Evolutionary conservation across 2,797 vertebrate genomes (phyloP).

Genomic region (Apodemus agrarius): DNA sequence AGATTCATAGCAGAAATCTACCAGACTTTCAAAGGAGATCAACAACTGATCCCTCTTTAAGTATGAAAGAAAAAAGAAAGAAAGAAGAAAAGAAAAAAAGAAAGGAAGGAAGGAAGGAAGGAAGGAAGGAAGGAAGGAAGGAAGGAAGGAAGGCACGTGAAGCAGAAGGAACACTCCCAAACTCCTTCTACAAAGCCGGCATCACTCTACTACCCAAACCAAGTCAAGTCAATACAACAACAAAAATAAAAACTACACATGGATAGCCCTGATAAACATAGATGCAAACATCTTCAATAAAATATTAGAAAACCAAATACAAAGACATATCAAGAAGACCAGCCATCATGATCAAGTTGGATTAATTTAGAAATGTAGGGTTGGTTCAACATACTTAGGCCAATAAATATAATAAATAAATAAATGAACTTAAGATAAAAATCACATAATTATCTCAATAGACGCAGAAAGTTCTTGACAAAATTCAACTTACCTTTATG

Average conservation of each 20-base stretch:
- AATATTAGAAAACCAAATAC: background rate
- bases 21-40: background rate
- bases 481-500: background rate
- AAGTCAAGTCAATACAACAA: background rate
- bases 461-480: background rate
- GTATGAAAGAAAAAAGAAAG: background rate
- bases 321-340: background rate
- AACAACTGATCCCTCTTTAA: background rate
- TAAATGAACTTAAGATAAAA: background rate
- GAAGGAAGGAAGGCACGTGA: background rate
- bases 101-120: too few relatives aligned
- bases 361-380: background rate
- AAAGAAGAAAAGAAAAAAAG: too few relatives aligned
- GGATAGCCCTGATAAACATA: background rate
- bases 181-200: background rate
- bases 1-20: background rate
- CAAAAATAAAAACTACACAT: background rate
- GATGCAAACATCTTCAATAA: background rate
- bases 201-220: background rate
- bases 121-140: background rate
- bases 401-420: background rate
- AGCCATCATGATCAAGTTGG: background rate
- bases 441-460: background rate
- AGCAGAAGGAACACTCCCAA: background rate
- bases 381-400: background rate